Evolutionary conservation across 23 tunicate species (phyloP), one percentile per base, ranked within the genome.

Genomic region (Aplidium turbinatum): DNA sequence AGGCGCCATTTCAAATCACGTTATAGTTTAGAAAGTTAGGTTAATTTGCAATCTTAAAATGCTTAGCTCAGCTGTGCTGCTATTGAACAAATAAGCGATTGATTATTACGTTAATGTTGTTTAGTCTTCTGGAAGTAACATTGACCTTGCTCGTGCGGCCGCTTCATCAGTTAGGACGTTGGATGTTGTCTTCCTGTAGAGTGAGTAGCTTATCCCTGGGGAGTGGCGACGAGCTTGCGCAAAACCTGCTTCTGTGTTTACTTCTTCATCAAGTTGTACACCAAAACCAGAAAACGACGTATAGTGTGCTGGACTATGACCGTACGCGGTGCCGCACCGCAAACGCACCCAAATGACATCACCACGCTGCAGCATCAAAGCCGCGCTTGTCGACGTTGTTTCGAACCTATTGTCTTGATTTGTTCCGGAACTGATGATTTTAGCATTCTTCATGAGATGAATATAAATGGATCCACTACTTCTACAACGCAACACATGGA

Each of bases 331-430:
- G 0, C 99, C 99, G 52, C 89, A 92, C 18, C 93, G 88, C 63
- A 95, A 66, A 30, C 96, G 73, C 33, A 95, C 92, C 99, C 99
- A 95, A 24, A 95, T 70, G 1, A 78, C 90, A 67, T 95, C 99
- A 21, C 96, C 99, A 1, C 84, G 81, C 3, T 31, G 46, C 31
- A 95, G 79, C 56, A 35, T 72, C 5, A 95, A 42, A 18, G 89
- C 99, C 0, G 97, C 91, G 52, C 91, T 91, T 3, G 96, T 63
- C 20, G 89, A 76, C 23, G 92, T 80, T 28, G 99, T 88, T 64
- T 95, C 99, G 48, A 88, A 95, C 33, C 92, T 47, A 4, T 70
- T 65, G 61, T 95, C 99, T 29, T 88, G 93, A 55, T 88, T 89
- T 25, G 96, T 89, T 21, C 92, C 93, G 1, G 96, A 89, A 47